phyloP scores from a whole-genome alignment of 2,797 vertebrate species.

The Microchirus variegatus region DNA sequence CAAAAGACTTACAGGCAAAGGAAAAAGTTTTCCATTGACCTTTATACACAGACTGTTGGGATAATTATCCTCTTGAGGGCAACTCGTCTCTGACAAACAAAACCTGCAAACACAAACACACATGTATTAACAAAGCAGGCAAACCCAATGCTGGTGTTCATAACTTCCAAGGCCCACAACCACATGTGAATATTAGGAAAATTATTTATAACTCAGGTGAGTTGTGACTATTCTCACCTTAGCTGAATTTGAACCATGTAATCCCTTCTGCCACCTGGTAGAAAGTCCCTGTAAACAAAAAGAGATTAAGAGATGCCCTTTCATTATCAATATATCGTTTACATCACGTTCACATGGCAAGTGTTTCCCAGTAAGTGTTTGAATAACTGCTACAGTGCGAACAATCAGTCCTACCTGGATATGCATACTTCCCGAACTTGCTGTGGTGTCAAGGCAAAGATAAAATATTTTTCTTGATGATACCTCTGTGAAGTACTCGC shows the following conservation, averaged over 20 bases:
- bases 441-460: slow-evolving; percentile 98
- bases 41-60: slow-evolving; percentile 97
- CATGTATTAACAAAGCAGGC: neutral
- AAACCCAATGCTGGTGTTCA: no score
- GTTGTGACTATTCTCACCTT: slow-evolving; percentile 76
- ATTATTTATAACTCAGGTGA: neutral
- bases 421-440: slow-evolving; percentile 98
- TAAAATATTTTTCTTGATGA: slow-evolving; percentile 98
- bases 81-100: slow-evolving; percentile 97
- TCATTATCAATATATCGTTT: neutral
- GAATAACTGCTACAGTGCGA: neutral
- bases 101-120: slow-evolving; percentile 80
- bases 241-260: slow-evolving; percentile 98
- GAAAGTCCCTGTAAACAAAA: slow-evolving; percentile 87
- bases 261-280: slow-evolving; percentile 94
- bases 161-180: no score
- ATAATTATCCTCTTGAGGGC: slow-evolving; percentile 97
- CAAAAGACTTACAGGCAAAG: slow-evolving; percentile 89
- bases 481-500: slow-evolving; percentile 91
- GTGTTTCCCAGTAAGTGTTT: neutral
- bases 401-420: slow-evolving; percentile 87
- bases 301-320: neutral
- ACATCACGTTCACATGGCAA: neutral
- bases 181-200: no score
- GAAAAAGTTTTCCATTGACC: slow-evolving; percentile 97